Evolutionary conservation across 1,140 invertebrate species (phyloP), one percentile per base, ranked within the genome.

Genomic region (Pseudomyrmex dendroicus): DNA sequence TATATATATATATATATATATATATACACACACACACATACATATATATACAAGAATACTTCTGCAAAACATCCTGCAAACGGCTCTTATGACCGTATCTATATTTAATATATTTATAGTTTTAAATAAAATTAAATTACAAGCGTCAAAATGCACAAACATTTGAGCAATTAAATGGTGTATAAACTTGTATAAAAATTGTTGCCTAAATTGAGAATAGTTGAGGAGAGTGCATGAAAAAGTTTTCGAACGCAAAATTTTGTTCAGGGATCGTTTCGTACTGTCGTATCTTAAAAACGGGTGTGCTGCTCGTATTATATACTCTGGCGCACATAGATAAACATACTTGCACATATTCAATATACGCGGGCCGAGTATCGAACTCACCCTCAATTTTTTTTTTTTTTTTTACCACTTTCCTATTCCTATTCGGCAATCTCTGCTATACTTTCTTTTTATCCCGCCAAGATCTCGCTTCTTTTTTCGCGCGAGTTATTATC

Each of bases 321-420:
- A 22, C 44, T 63, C 44, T 63, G 54, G 22, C 20, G 56, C 73
- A 63, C 54, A 50, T 70, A 70, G 15, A 44, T 68, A 72, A 77
- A 80, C 66, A 80, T 61, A 15, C 61, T 54, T 54, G 73, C 66
- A 61, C 76, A 44, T 72, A 80, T 72, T 80, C 64, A 59, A 80
- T 78, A 20, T 20, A 48, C 35, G 35, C 13, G 12, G n/a, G 10
- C n/a, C 25, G 22, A 64, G 54, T 80, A 80, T 80, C 66, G 64
- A 59, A 80, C 50, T 56, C 25, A 20, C 62, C 12, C 22, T 63
- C 22, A 25, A n/a, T n/a, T 22, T 22, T 9, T 50, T 35, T 22
- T 10, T 13, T 22, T 22, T 9, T 52, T 25, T 20, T 50, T 68
- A 17, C 20, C 5, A 74, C 46, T 62, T 48, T 62, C 35, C 35